Evolutionary conservation across 1,140 invertebrate genomes (phyloP).

Genomic region (Caenorhabditis remanei): DNA sequence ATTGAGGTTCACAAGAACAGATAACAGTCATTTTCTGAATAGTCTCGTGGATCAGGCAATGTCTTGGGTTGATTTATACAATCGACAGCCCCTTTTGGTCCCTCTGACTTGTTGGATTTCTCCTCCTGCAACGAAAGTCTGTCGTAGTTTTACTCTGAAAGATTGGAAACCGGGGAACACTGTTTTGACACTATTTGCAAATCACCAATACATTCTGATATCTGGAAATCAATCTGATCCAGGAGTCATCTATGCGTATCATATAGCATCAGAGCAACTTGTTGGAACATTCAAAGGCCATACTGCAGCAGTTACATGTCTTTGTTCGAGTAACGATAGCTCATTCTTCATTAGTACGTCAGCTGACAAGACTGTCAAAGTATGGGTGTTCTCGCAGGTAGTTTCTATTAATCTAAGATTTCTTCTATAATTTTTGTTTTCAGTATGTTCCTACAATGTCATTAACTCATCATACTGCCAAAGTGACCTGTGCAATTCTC

Average conservation of each 20-base stretch:
- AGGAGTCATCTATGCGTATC: conserved; percentile 77
- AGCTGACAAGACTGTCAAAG: conserved; percentile 69
- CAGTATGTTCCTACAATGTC: conserved; percentile 1
- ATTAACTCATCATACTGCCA: conserved; percentile 60
- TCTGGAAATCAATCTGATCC: conserved; percentile 70
- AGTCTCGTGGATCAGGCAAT: conserved; percentile 75
- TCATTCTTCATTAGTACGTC: conserved; percentile 74
- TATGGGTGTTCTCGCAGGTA: conserved; percentile 69
- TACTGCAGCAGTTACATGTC: conserved; percentile 72
- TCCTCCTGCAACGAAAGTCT: conserved; percentile 76
- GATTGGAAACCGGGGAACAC: conserved; percentile 69
- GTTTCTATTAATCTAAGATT: not conserved
- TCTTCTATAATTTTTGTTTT: not conserved
- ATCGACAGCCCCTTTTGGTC: conserved; percentile 72
- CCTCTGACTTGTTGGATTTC: conserved; percentile 77
- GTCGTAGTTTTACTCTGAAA: conserved; percentile 59
- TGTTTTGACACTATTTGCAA: conserved; percentile 74
- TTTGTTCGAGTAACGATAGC: conserved; percentile 71
- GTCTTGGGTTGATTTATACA: conserved; percentile 75
- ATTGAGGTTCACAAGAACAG: conserved; percentile 72
- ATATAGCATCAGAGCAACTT: conserved; percentile 72
- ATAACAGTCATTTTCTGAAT: conserved; percentile 73
- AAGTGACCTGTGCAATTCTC: conserved; percentile 73
- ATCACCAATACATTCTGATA: conserved; percentile 76
- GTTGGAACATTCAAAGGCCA: conserved; percentile 68